phyloP scores from a whole-genome alignment of 2,888 invertebrate species.

The Yponomeuta cagnagella region DNA sequence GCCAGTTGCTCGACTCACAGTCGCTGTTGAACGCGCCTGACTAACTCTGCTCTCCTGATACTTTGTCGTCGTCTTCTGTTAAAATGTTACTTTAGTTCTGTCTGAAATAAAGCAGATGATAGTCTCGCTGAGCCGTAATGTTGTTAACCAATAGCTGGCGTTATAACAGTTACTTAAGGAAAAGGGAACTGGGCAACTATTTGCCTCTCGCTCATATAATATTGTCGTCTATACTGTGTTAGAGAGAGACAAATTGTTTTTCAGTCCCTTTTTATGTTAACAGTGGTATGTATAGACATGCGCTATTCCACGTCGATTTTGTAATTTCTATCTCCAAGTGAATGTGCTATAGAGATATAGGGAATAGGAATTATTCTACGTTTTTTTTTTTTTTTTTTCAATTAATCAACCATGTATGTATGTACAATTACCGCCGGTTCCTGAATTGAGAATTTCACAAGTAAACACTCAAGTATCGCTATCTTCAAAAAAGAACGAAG shows the following conservation, averaged over 20 bases:
- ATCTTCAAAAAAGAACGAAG: too few species aligned
- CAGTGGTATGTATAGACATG: neutral
- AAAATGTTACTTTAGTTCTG: neutral
- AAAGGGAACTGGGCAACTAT: neutral
- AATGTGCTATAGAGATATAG: neutral
- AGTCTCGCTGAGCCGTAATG: neutral
- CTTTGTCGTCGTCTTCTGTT: neutral
- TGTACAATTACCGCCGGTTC: too few species aligned
- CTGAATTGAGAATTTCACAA: too few species aligned
- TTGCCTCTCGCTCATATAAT: too few species aligned
- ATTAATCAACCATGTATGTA: too few species aligned
- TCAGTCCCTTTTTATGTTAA: too few species aligned
- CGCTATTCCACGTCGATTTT: neutral
- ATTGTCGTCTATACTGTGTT: too few species aligned
- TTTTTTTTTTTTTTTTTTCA: too few species aligned
- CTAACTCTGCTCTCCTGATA: slow-evolving; percentile 41
- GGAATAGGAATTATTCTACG: neutral
- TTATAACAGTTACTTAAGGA: neutral
- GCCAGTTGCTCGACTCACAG: slow-evolving; percentile 80
- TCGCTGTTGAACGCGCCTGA: slow-evolving; percentile 82
- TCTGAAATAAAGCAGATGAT: neutral
- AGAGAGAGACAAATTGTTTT: neutral
- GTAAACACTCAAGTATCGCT: too few species aligned
- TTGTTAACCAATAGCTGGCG: too few species aligned
- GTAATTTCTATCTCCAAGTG: neutral